Evolutionary conservation across 2,888 invertebrate genomes (phyloP), one percentile per base, ranked within the genome.

Genomic region (Eucera pruinosa): DNA sequence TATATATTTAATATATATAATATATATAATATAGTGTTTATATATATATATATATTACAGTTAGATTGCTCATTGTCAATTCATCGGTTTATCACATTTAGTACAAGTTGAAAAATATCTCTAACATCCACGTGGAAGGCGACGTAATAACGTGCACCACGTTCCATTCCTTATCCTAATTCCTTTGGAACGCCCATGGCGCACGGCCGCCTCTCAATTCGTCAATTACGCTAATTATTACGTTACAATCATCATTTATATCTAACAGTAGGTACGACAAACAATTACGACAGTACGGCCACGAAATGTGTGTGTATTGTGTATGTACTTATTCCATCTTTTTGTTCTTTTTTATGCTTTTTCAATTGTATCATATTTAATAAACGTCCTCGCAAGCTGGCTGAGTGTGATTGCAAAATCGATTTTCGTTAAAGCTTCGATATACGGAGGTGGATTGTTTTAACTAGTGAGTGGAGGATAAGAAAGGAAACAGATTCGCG

Each of bases 41-140:
- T 66, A 61, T 61, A 57, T 66, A 61, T 61, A 57, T 57, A 86
- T 90, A 91, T 91, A 89, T 91, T 92, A 92, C 91, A 92, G 81
- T 91, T 90, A 89, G 91, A 92, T 91, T 91, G 91, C 91, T 92
- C 92, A 92, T 92, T 92, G 91, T 92, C 92, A 91, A 92, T 91
- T 92, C 91, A 89, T 91, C 90, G 89, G 87, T 89, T 85, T 92
- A 92, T 91, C 92, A 92, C 92, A 92, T 92, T 92, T 91, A 92
- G 90, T 91, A 91, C 89, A 92, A 90, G 90, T 91, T 92, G 89
- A 92, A 92, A 92, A 92, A 92, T 92, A 92, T 92, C 86, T 90
- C 92, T 92, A 93, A 93, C 93, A 92, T 91, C 88, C 89, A 92
- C 91, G 92, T 92, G 82, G 13, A 57, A 30, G 80, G 70, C 75